Evolutionary conservation across 2,888 invertebrate genomes (phyloP), one percentile per base, ranked within the genome.

Genomic region (Thumatha senex): DNA sequence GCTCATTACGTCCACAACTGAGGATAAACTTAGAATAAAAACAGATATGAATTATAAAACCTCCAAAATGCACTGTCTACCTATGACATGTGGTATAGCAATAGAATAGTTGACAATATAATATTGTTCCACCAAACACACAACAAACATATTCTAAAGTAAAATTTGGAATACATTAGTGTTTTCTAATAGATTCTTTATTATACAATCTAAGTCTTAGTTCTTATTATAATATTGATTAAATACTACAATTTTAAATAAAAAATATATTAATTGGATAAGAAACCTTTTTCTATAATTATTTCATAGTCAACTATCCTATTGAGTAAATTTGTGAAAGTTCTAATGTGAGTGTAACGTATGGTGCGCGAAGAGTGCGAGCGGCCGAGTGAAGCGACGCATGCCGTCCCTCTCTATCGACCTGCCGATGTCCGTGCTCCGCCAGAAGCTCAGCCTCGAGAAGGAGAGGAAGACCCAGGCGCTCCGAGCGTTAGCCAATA

Each of bases 351-450:
- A 61, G 54, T 60, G 59, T 60, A 48, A 49, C 56, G 61, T 51
- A 54, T 72, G 64, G 62, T 64, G 51, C 61, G 65, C 62, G 72
- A 88, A 89, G 89, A 82, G 63, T 50, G 76, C 70, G 71, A 87
- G 82, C 62, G 83, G 88, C 51, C 85, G 92, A 58, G 83, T 82
- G 70, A 93, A 93, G 83, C 89, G 94, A 53, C 92, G 93, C 73
- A 93, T 93, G 80, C 93, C 94, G 5, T 95, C 96, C 33, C 91
- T 97, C 69, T 97, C 97, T 74, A 96, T 97, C 86, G 96, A 96
- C 68, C 95, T 96, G 89, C 96, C 97, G 2, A 89, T 97, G 92
- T 96, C 97, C 70, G 96, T 97, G 57, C 92, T 97, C 60, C 94
- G 97, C 48, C 94, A 97, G 81, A 94, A 96, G 70, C 93, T 97